Base-by-base conservation (phyloP, 2,113 vertebrate species). In the Indicator indicator region DNA sequence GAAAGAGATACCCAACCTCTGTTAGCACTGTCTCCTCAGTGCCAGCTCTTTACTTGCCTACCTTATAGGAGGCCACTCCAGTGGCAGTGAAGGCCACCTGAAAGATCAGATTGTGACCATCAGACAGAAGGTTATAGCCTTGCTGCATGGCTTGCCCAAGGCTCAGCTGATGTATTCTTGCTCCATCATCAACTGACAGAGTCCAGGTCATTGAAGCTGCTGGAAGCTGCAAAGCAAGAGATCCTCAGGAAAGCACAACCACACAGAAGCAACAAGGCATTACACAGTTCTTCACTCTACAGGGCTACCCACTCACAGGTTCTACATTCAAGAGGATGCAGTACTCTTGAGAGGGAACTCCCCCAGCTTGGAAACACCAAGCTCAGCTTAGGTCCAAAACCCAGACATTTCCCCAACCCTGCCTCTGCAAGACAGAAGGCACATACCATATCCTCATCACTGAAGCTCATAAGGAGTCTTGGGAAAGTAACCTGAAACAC, bases 1-100 rank as follows among this genome's bases (percentile, higher is more conserved):
- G 5, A 77, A 3, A 13, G 17, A 38, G 4, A 2, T 16, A 10
- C 9, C 36, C 12, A 33, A 6, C 12, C 58, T 55, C 32, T 44
- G 21, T 16, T 16, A 62, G 10, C 30, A 26, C 40, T 9, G 5
- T 7, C 56, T 33, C 33, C n/a, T 56, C 56, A 50, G 36, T 4
- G 6, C 26, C 13, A 46, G 1, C 4, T 44, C 20, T 58, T 26
- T 33, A 0, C 2, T 33, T 40, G 86, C 94, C 42, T 94, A 98
- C 98, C 97, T 81, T 80, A 82, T 97, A 97, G 27, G 87, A 63
- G 30, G 75, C 63, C 24, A 98, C 85, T 75, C 98, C 98, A 64
- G 83, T 80, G 12, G 98, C 98, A 93, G 93, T 83, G 40, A 97
- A 95, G 7, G 93, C 88, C 46, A 92, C 95, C 5, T 96, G 93